These are phyloP conservation scores for Polypterus senegalus DNA, from an alignment of 2,113 vertebrate species.

Conservation along the genomic window DNA sequence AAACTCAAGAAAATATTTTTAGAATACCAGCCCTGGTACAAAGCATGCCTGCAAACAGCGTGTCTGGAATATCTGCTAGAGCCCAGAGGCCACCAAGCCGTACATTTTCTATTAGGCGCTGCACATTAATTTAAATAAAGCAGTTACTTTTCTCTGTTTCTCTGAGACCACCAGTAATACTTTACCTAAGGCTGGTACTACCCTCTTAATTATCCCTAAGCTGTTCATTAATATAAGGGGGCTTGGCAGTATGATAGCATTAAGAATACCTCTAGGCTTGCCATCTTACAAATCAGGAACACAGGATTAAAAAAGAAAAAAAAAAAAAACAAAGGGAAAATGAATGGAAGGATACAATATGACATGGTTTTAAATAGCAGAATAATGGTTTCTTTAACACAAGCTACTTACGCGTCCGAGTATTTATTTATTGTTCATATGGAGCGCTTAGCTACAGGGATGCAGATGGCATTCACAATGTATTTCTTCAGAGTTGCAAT, in stretches of 20 bases:
- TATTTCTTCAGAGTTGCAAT: background rate
- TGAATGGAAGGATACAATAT: background rate
- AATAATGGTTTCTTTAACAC: background rate
- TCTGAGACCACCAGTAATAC: background rate
- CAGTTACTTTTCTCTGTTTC: background rate
- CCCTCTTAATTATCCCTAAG: slow-evolving; percentile 11
- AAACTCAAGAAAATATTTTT: slow-evolving; percentile 25
- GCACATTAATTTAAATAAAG: slow-evolving; percentile 6
- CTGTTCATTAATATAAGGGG: slow-evolving; percentile 15
- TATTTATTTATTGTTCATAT: background rate
- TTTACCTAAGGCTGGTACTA: slow-evolving; percentile 4
- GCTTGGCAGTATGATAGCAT: slow-evolving; percentile 4
- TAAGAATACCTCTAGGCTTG: slow-evolving; percentile 9
- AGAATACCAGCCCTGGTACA: slow-evolving; percentile 13
- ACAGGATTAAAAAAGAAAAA: slow-evolving; percentile 3
- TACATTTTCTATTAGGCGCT: background rate
- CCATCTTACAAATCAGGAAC: slow-evolving; percentile 4
- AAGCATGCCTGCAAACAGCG: slow-evolving; percentile 23
- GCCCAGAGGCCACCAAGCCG: background rate
- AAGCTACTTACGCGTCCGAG: background rate
- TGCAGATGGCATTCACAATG: too few species aligned
- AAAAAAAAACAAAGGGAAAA: background rate
- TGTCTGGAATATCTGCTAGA: slow-evolving; percentile 8
- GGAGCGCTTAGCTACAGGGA: background rate
- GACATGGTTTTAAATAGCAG: background rate